Evolutionary conservation across 1,140 invertebrate species (phyloP), one percentile per base, ranked within the genome.

Genomic region (Antheraea mylitta): DNA sequence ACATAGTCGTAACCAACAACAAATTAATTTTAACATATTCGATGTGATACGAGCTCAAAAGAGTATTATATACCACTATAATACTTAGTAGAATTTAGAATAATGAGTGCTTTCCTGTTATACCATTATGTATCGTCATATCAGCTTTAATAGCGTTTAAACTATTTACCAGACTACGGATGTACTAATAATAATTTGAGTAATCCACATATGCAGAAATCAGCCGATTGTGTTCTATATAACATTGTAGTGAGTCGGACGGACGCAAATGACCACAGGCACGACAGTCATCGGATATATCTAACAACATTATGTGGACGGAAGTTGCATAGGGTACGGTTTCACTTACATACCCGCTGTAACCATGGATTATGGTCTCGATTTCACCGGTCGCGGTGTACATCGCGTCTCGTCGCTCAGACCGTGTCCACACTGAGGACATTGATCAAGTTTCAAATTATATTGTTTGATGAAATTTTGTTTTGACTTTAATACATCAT

Each of bases 301-400:
- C 85, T 82, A 85, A 79, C 72, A 66, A 70, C 83, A 81, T 82
- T 78, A 78, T 81, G 78, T 85, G 81, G 86, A 84, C 89, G 87
- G 89, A 91, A 91, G 87, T 90, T 81, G 82, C 85, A 80, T 79
- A 87, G 87, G 86, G 86, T 89, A 86, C 82, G 85, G 87, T 91
- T 91, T 87, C 89, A 83, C 83, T 85, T 78, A 82, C 83, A 81
- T 48, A 58, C 11, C 64, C 70, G 48, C 60, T 63, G 79, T 82
- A 81, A 82, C 81, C 79, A 79, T 81, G 79, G 76, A 72, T 75
- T 76, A 78, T 70, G 78, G 81, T 82, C 79, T 89, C 85, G 80
- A 83, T 90, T 89, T 87, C 86, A 87, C 81, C 81, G 22, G 22
- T 30, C 22, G 63, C 30, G 37, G 61, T 48, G 68, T 36, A 73